Evolutionary conservation across 2,113 vertebrate species (phyloP).

Genomic region (Cheirogaleus medius): DNA sequence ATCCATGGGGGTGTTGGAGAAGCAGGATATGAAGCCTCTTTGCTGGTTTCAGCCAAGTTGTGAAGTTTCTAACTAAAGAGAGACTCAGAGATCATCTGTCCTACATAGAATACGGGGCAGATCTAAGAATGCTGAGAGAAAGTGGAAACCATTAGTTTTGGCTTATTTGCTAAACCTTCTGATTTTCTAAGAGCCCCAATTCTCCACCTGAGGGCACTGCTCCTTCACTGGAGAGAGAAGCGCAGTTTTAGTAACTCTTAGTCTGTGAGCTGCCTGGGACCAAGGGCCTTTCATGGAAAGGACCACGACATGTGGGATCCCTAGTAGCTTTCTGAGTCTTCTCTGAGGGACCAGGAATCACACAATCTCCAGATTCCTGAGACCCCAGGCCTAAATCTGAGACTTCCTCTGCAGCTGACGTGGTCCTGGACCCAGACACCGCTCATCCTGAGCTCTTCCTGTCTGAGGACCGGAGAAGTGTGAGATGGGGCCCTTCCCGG

Average conservation of each 20-base stretch:
- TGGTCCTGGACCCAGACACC: constrained; percentile 77
- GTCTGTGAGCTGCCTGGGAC: not conserved
- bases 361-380: not conserved
- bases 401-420: constrained; percentile 77
- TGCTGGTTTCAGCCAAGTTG: not conserved
- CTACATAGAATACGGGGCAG: not conserved
- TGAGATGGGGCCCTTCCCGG: constrained; percentile 77
- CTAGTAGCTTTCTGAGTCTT: not conserved
- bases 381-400: not conserved
- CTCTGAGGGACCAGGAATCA: not conserved
- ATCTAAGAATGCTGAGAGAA: not conserved
- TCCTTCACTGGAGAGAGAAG: not conserved
- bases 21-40: not conserved
- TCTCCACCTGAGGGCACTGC: fast-evolving
- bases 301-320: too few relatives aligned
- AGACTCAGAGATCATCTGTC: not conserved
- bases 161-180: not conserved
- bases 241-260: not conserved
- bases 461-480: constrained; percentile 76
- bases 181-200: not conserved
- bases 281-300: not conserved
- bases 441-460: constrained; percentile 81
- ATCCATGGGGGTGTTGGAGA: not conserved
- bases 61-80: not conserved
- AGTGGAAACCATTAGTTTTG: not conserved